A percentile compares a stretch with the other conserved stretches of the same genome.
Conservation (phyloP, 2,113 vertebrate genomes). For the Nannospalax galili region DNA sequence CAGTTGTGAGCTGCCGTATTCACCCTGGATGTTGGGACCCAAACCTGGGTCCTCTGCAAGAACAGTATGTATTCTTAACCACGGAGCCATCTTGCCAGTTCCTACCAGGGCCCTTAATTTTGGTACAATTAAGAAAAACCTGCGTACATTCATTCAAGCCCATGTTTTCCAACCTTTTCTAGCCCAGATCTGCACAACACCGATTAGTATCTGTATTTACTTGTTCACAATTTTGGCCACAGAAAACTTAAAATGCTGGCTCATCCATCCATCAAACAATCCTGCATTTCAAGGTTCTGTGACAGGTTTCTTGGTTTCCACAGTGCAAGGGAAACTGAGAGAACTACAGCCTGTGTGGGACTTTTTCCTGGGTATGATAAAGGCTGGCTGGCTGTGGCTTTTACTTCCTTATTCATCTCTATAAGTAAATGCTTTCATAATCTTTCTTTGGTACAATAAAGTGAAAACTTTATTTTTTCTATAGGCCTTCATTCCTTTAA, state of each 20-base stretch:
- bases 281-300: not conserved
- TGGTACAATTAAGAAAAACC: not conserved
- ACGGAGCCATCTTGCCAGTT: not conserved
- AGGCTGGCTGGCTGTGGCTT: not conserved
- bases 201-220: not conserved
- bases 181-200: not conserved
- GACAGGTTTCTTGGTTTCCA: not conserved
- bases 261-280: not conserved
- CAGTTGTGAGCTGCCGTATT: not conserved
- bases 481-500: not conserved
- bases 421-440: not conserved
- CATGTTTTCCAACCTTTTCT: not conserved
- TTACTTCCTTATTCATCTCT: not conserved
- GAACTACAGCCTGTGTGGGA: not conserved
- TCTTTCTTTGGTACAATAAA: not conserved
- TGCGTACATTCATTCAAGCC: not conserved
- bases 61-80: not conserved
- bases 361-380: not conserved
- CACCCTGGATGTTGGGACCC: not conserved
- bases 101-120: not conserved
- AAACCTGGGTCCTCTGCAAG: not conserved
- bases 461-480: conserved; percentile 14
- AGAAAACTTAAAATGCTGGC: not conserved
- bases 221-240: not conserved
- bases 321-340: not conserved